These are phyloP conservation scores for Erinaceus europaeus DNA, from an alignment of 2,113 vertebrate genomes.

Conservation along the genomic window DNA sequence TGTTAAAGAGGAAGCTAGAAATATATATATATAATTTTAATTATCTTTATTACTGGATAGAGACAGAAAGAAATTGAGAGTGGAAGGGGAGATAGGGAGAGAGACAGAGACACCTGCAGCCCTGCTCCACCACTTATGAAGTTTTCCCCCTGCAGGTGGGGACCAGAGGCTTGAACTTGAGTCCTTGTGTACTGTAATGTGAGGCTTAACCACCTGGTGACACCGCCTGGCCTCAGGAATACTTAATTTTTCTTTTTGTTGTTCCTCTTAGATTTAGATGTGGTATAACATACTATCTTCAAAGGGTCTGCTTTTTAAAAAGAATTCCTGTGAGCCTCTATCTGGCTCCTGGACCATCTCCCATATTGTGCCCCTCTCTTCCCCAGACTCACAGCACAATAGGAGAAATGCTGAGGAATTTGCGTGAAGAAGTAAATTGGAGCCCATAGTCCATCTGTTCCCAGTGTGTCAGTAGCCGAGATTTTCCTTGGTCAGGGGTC, in stretches of 20 bases:
- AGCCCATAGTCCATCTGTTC: slow-evolving; percentile 95
- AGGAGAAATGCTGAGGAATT: slow-evolving; percentile 95
- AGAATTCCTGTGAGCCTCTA: background rate
- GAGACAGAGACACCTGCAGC: too few species aligned
- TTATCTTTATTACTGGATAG: too few species aligned
- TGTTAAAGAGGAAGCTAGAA: slow-evolving; percentile 18
- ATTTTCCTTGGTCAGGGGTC: slow-evolving; percentile 94
- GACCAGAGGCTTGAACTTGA: too few species aligned
- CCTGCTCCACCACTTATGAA: too few species aligned
- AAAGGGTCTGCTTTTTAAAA: background rate
- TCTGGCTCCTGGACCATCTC: background rate
- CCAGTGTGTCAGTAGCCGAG: slow-evolving; percentile 94
- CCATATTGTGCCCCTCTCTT: background rate
- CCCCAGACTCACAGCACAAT: slow-evolving; percentile 89
- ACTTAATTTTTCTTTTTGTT: slow-evolving; percentile 41
- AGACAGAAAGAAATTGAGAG: too few species aligned
- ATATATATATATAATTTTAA: too few species aligned
- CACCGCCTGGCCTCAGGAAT: too few species aligned
- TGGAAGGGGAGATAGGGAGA: too few species aligned
- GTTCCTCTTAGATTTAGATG: background rate
- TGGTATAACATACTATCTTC: background rate
- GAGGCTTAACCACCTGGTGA: too few species aligned
- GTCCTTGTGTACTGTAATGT: too few species aligned
- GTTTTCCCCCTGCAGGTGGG: too few species aligned
- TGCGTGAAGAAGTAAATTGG: slow-evolving; percentile 93